phyloP scores from a whole-genome alignment of 2,113 vertebrate genomes.

The Periophthalmus modestus region DNA sequence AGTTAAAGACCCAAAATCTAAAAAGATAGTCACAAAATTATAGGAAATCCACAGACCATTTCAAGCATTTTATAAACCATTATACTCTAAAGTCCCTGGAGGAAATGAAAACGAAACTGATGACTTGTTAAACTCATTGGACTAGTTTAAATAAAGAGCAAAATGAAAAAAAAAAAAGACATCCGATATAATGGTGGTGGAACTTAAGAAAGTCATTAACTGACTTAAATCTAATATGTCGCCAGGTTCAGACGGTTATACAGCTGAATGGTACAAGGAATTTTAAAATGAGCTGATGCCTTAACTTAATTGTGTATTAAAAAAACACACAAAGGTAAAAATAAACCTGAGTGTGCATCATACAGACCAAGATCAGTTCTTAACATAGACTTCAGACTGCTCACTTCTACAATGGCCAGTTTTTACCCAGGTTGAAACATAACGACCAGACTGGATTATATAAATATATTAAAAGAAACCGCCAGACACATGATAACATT shows the following conservation, averaged over 20 bases:
- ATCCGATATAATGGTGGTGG: not conserved
- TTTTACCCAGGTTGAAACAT: not conserved
- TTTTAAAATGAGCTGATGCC: not conserved
- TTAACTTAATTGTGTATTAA: no score
- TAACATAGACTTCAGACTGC: conserved; percentile 1
- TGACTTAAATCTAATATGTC: not conserved
- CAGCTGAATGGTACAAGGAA: not conserved
- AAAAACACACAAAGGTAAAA: no score
- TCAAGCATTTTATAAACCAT: not conserved
- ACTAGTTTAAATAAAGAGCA: not conserved
- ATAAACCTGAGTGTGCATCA: not conserved
- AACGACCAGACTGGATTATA: conserved; percentile 1
- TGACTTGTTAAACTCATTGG: not conserved
- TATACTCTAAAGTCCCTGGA: not conserved
- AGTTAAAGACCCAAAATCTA: not conserved
- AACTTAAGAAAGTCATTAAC: not conserved
- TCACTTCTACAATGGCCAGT: not conserved
- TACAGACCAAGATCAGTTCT: no score
- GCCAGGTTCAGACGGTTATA: not conserved
- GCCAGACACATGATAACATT: no score
- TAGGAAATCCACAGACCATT: not conserved
- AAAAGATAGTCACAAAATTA: not conserved
- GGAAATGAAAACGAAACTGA: not conserved
- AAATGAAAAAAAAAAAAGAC: not conserved
- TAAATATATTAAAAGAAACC: no score